Evolutionary conservation across 1,140 invertebrate species (phyloP).

Genomic region (Bombus turneri): DNA sequence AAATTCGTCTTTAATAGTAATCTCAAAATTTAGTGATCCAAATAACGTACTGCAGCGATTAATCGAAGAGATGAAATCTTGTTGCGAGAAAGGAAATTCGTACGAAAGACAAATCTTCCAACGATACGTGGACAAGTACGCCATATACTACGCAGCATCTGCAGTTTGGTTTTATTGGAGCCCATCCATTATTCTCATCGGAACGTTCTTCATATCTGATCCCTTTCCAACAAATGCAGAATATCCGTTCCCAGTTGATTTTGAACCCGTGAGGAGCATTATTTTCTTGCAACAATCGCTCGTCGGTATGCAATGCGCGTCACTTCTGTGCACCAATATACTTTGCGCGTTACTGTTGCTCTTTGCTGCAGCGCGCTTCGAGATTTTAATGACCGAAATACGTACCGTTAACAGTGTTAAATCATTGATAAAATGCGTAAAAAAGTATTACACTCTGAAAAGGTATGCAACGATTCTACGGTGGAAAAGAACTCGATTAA

Average conservation of each 20-base stretch:
- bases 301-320: constrained; percentile 48
- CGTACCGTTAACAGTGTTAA: not conserved
- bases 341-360: constrained; percentile 54
- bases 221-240: constrained; percentile 61
- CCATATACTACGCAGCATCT: constrained; percentile 43
- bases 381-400: constrained; percentile 43
- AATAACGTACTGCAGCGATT: constrained; percentile 50
- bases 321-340: constrained; percentile 54
- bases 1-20: not conserved
- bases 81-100: constrained; percentile 30
- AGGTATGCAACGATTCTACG: not conserved
- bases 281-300: constrained; percentile 61
- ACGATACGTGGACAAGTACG: constrained; percentile 52
- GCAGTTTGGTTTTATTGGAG: constrained; percentile 52
- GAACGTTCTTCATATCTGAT: not conserved
- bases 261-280: constrained; percentile 35
- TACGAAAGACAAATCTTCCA: constrained; percentile 50
- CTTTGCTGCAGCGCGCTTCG: constrained; percentile 58
- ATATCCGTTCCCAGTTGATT: constrained; percentile 64
- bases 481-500: not conserved
- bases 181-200: constrained; percentile 29
- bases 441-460: not conserved
- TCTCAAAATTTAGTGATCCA: not conserved
- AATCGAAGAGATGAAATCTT: constrained; percentile 59
- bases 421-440: not conserved